Conservation (phyloP, 2,888 invertebrate genomes). For the Dasysyrphus tricinctus region DNA sequence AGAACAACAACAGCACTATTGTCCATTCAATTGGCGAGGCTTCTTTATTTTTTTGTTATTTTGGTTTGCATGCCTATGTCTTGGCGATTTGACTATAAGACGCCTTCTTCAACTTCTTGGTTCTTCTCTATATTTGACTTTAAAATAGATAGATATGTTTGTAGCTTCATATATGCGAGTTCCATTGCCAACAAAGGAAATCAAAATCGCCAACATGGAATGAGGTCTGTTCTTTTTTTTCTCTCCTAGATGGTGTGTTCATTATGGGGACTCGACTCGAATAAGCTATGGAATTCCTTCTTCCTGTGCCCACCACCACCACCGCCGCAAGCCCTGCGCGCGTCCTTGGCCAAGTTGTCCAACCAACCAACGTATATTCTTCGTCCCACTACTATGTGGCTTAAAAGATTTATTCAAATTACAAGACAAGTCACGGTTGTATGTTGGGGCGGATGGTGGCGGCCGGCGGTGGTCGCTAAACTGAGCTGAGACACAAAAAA, state of each 20-base stretch:
- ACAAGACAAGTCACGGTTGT: constrained; percentile 75
- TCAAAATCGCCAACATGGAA: constrained; percentile 74
- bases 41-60: constrained; percentile 43
- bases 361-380: background rate
- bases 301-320: constrained; percentile 37
- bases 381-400: constrained; percentile 69
- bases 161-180: constrained; percentile 15
- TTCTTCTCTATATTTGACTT: constrained; percentile 45
- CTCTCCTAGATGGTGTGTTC: constrained; percentile 52
- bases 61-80: constrained; percentile 62
- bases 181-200: constrained; percentile 67
- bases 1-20: constrained; percentile 53
- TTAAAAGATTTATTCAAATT: constrained; percentile 75
- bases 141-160: constrained; percentile 29
- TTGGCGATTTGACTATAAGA: constrained; percentile 58
- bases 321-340: constrained; percentile 48
- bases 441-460: constrained; percentile 48
- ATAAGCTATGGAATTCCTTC: constrained; percentile 62
- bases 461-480: constrained; percentile 3
- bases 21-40: constrained; percentile 60
- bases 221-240: constrained; percentile 49
- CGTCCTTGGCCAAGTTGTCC: constrained; percentile 67
- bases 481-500: constrained; percentile 10
- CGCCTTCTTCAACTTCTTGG: constrained; percentile 58
- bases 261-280: constrained; percentile 65